Evolutionary conservation across 2,113 vertebrate species (phyloP), one percentile per base, ranked within the genome.

Genomic region (Oreochromis aureus): DNA sequence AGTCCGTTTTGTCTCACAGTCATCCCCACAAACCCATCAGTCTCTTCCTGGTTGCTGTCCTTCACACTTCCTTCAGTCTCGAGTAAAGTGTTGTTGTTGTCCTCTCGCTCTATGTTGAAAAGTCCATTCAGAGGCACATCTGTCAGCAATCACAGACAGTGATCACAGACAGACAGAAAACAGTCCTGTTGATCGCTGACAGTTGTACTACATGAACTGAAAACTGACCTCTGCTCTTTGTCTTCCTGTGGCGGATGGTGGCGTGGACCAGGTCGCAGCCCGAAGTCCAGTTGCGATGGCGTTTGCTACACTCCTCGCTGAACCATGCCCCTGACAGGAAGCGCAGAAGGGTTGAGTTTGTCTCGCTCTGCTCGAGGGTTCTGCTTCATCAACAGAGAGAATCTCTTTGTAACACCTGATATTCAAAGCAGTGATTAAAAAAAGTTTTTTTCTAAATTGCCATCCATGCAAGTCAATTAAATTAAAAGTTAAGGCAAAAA

Each of bases 311-410:
- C 51, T 96, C 96, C 19, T 98, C 97, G 0, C 93, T 94, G 95
- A 99, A 99, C 98, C 98, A 99, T 6, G 97, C 96, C 0, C 99
- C 99, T 0, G 97, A 97, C 79, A 97, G 96, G 51, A 86, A 91
- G 91, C 96, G 96, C 90, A 99, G 95, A 86, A 85, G 96, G 12
- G 30, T 48, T 0, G 96, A 97, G 86, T 99, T 97, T 6, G 90
- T 94, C 89, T 97, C 94, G 0, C 94, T 97, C 92, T 97, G 89
- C 55, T 97, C 93, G 54, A 99, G 96, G 32, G 95, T 95, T 83
- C 99, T 99, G 92, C 76, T 27, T 81, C 19, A 24, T 55, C 73
- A 22, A 88, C 78, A 89, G 41, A 80, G 4, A n/a, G 15, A 73
- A 41, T 27, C 41, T 73, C 66, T 44, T 44, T 73, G 39, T 7